Evolutionary conservation across 53 echinoderm and acorn worm genomes (phyloP).

Genomic region (Hippasteria phrygiana): DNA sequence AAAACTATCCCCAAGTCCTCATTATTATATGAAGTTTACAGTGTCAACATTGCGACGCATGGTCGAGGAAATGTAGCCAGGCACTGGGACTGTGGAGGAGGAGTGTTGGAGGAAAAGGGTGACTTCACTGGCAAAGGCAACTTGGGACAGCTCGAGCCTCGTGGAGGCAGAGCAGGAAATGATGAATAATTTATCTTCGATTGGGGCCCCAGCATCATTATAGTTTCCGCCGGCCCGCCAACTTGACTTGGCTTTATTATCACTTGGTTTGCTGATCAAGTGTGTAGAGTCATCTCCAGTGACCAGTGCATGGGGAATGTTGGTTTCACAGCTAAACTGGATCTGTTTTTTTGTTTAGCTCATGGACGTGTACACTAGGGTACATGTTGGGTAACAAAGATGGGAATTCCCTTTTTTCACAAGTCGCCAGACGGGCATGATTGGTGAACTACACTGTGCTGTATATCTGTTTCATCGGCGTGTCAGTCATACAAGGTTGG

Average conservation of each 20-base stretch:
- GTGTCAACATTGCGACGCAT: not conserved
- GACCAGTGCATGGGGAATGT: not conserved
- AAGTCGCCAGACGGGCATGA: not conserved
- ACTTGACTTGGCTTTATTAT: not conserved
- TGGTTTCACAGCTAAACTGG: not conserved
- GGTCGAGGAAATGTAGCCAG: not conserved
- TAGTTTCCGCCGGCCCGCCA: not conserved
- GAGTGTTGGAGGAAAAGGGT: not conserved
- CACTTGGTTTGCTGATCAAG: slow-evolving; percentile 1
- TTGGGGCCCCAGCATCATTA: slow-evolving; percentile 16
- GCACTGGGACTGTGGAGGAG: not conserved
- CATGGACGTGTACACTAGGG: not conserved
- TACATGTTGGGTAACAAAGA: too few relatives aligned
- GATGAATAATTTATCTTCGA: slow-evolving; percentile 38
- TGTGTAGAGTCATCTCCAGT: not conserved
- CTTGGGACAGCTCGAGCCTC: not conserved
- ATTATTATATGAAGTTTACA: not conserved
- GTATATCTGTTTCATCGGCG: not conserved
- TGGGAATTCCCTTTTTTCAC: too few relatives aligned
- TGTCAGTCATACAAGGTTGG: slow-evolving; percentile 23
- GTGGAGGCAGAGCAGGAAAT: slow-evolving; percentile 14
- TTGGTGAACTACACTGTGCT: not conserved
- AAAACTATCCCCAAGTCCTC: not conserved
- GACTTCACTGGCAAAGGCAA: not conserved
- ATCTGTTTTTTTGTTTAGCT: not conserved